These are phyloP conservation scores for Campoletis raptor DNA, from an alignment of 2,888 invertebrate species.

Conservation along the genomic window DNA sequence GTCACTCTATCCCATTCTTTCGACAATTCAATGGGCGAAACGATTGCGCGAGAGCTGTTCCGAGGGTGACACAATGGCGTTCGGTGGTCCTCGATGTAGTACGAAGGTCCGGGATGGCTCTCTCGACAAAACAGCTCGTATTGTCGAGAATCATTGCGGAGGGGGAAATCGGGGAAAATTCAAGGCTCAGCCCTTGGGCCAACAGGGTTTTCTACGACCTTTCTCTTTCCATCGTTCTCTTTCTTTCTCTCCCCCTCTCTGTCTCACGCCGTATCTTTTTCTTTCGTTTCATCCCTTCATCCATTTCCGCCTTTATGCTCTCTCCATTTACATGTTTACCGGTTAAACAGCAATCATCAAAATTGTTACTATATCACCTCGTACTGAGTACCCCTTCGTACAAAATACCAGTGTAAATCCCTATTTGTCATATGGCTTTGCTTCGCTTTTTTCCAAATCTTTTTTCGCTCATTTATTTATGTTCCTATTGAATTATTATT, in stretches of 20 bases:
- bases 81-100: slow-evolving; percentile 53
- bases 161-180: slow-evolving; percentile 51
- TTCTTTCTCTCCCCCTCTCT: background rate
- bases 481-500: background rate
- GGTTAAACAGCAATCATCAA: slow-evolving; percentile 69
- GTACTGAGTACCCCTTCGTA: slow-evolving; percentile 11
- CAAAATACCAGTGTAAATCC: slow-evolving; percentile 13
- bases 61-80: slow-evolving; percentile 61
- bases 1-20: slow-evolving; percentile 47
- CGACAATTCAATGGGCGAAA: slow-evolving; percentile 62
- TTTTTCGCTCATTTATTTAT: background rate
- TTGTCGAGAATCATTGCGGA: slow-evolving; percentile 52
- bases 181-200: slow-evolving; percentile 42
- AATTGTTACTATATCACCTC: slow-evolving; percentile 70
- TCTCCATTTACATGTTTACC: slow-evolving; percentile 70
- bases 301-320: slow-evolving; percentile 26
- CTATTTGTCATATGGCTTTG: slow-evolving; percentile 7
- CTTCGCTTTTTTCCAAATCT: background rate
- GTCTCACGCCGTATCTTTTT: background rate
- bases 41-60: slow-evolving; percentile 60
- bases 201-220: slow-evolving; percentile 54
- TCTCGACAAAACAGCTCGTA: slow-evolving; percentile 51
- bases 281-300: slow-evolving; percentile 2
- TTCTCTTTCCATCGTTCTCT: slow-evolving; percentile 1
- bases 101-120: slow-evolving; percentile 47